Evolutionary conservation across 2,113 vertebrate genomes (phyloP).

Genomic region (Lathamus discolor): DNA sequence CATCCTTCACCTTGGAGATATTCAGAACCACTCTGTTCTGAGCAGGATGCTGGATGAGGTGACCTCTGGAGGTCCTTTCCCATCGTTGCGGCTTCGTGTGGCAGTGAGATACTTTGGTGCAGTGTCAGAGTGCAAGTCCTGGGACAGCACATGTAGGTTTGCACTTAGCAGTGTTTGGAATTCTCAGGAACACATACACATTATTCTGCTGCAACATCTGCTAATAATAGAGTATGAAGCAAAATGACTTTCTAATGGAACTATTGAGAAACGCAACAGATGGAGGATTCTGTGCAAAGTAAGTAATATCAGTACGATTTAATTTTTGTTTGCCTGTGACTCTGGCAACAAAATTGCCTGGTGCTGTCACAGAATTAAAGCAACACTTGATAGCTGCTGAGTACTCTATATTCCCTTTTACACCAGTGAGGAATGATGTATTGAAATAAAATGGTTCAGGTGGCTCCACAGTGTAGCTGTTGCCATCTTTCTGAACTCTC

Average conservation of each 20-base stretch:
- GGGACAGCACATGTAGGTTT: neutral
- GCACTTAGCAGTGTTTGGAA: neutral
- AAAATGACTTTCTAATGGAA: neutral
- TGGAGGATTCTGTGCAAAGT: conserved; percentile 22
- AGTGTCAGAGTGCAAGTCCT: neutral
- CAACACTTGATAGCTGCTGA: neutral
- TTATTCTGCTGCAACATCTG: conserved; percentile 24
- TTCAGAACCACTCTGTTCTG: neutral
- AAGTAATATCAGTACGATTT: neutral
- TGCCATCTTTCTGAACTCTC: neutral
- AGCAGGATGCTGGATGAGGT: neutral
- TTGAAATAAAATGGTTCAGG: neutral
- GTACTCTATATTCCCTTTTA: neutral
- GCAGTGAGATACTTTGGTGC: neutral
- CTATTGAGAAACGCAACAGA: conserved; percentile 6
- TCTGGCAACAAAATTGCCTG: neutral
- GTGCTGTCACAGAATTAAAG: neutral
- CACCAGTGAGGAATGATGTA: neutral
- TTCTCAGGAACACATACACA: neutral
- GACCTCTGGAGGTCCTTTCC: neutral
- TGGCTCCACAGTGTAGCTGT: neutral
- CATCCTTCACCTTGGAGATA: neutral
- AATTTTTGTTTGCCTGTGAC: neutral
- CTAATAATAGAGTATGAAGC: neutral
- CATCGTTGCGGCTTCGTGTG: neutral